phyloP scores from a whole-genome alignment of 2,888 invertebrate species.

The Phrixothrix hirtus region DNA sequence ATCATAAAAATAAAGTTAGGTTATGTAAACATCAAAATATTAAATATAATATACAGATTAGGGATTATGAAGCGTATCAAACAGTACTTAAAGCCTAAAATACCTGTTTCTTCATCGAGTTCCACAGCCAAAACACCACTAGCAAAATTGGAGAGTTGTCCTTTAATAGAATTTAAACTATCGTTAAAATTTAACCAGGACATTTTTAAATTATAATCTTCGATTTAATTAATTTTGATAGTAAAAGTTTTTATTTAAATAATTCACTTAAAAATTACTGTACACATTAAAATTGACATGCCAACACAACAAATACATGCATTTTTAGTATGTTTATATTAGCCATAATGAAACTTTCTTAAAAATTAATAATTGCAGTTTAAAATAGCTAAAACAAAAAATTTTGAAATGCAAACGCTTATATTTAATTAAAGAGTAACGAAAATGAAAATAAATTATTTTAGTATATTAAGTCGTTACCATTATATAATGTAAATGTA shows the following conservation, averaged over 20 bases:
- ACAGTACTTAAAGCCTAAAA: too few species aligned
- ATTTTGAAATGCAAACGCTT: too few species aligned
- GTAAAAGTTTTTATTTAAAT: neutral
- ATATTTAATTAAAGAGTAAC: too few species aligned
- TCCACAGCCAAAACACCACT: constrained; percentile 85
- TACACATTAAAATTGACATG: constrained; percentile 6
- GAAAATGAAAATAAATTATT: too few species aligned
- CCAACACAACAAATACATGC: constrained; percentile 7
- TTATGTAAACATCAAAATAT: constrained; percentile 4
- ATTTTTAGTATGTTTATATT: neutral
- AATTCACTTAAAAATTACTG: neutral
- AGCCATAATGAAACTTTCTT: neutral
- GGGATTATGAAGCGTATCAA: too few species aligned
- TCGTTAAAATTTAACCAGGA: constrained; percentile 72
- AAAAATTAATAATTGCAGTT: neutral
- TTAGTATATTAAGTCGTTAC: too few species aligned
- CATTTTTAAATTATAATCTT: constrained; percentile 54
- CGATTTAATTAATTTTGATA: neutral
- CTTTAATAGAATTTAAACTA: constrained; percentile 74
- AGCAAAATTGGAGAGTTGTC: constrained; percentile 85
- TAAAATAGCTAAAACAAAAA: too few species aligned
- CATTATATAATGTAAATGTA: too few species aligned
- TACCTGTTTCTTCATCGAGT: constrained; percentile 49
- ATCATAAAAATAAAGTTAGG: constrained; percentile 9
- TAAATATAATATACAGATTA: too few species aligned